A percentile compares a stretch with the other conserved stretches of the same genome.
Conservation (phyloP, 2,797 vertebrate species). For the Aplochiton taeniatus region DNA sequence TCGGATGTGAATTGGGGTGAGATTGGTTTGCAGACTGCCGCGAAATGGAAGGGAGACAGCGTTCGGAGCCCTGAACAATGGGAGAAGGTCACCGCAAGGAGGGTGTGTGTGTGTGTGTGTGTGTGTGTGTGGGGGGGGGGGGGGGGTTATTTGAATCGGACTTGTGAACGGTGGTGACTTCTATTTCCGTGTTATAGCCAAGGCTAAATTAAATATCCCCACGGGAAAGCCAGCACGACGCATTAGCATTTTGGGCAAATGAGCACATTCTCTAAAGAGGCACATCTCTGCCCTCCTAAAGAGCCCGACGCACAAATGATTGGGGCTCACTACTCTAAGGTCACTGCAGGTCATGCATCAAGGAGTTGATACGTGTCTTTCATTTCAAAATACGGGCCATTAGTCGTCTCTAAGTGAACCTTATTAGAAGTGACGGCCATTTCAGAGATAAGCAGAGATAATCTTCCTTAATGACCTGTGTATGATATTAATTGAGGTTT, state of each 20-base stretch:
- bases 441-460: constrained; percentile 34
- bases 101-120: constrained; percentile 22
- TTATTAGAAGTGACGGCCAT: constrained; percentile 47
- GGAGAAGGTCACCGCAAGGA: constrained; percentile 64
- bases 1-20: constrained; percentile 73
- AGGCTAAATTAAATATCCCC: too few relatives aligned
- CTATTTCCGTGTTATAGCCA: constrained; percentile 3
- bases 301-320: constrained; percentile 20
- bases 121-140: constrained; percentile 1
- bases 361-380: constrained; percentile 36
- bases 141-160: constrained; percentile 42
- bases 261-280: constrained; percentile 19
- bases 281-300: constrained; percentile 16
- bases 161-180: constrained; percentile 16
- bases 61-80: constrained; percentile 59
- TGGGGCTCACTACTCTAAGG: constrained; percentile 27
- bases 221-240: too few relatives aligned
- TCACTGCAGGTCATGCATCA: constrained; percentile 35
- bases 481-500: constrained; percentile 39
- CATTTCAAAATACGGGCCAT: constrained; percentile 39
- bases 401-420: constrained; percentile 53
- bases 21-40: constrained; percentile 68
- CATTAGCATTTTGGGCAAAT: neutral
- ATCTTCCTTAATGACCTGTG: constrained; percentile 50
- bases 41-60: constrained; percentile 57